These are phyloP conservation scores for Oostethus manadensis DNA, from an alignment of 2,113 vertebrate genomes.

Conservation along the genomic window DNA sequence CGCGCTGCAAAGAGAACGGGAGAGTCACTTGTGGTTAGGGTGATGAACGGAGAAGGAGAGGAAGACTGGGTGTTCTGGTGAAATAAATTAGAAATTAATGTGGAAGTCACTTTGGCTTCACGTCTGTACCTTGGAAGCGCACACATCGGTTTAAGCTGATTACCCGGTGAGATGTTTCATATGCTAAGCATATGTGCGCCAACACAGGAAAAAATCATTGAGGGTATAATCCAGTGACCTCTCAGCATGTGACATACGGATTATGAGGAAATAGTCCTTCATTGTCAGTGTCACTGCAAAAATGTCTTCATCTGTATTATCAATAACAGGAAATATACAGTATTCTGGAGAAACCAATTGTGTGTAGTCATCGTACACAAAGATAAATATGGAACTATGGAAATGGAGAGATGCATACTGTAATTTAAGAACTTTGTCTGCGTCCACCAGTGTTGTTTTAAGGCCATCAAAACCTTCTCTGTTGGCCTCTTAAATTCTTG, in stretches of 20 bases:
- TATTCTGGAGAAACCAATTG: not conserved
- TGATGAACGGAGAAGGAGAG: not conserved
- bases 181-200: conserved; percentile 1
- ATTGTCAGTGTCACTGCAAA: not conserved
- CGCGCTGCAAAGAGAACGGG: not conserved
- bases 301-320: not conserved
- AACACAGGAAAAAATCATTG: not conserved
- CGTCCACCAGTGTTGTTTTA: no score
- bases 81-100: conserved; percentile 31
- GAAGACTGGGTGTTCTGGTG: conserved; percentile 17
- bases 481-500: no score
- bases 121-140: conserved; percentile 17
- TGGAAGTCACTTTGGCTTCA: conserved; percentile 15
- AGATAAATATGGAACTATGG: not conserved
- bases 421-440: no score
- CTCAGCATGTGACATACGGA: conserved; percentile 39
- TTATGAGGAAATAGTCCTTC: conserved; percentile 17
- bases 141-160: conserved; percentile 32
- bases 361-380: not conserved
- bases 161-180: conserved; percentile 14
- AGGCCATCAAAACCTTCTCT: no score
- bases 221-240: conserved; percentile 33
- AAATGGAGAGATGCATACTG: not conserved
- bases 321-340: not conserved
- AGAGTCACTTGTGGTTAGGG: conserved; percentile 3